Conservation (phyloP, 2,797 vertebrate genomes). For the Acanthornis magna region DNA sequence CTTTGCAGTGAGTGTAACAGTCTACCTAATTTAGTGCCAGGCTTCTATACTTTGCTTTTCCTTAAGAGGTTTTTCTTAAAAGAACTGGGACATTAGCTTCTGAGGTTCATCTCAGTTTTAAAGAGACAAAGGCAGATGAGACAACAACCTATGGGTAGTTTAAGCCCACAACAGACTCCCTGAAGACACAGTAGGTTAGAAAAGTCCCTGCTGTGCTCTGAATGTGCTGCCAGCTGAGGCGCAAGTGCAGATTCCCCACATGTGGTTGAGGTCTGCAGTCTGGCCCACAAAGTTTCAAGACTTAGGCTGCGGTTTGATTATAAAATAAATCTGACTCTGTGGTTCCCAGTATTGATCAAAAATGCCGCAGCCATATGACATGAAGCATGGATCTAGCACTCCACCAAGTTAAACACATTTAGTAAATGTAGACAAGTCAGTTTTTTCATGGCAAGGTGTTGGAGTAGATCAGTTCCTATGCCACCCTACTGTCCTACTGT, state of each 20-base stretch:
- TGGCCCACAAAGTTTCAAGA: background rate
- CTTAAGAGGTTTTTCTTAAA: background rate
- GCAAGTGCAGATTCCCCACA: background rate
- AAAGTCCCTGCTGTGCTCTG: accelerated
- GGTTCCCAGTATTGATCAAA: background rate
- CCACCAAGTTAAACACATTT: background rate
- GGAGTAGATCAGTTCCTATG: background rate
- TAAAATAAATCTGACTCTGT: background rate
- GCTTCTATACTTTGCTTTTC: background rate
- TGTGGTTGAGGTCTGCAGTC: background rate
- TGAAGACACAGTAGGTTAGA: background rate
- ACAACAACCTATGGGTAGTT: background rate
- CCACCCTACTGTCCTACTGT: background rate
- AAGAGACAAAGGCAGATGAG: background rate
- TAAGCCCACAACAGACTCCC: background rate
- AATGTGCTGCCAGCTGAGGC: background rate
- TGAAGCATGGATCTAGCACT: background rate
- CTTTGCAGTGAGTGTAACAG: background rate
- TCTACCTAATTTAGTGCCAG: background rate
- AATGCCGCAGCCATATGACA: background rate
- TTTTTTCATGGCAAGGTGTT: background rate
- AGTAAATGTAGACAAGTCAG: background rate
- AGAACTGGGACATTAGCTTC: background rate
- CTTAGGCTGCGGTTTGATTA: background rate
- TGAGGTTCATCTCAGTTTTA: background rate